A percentile compares a stretch with the other conserved stretches of the same genome.
Evolutionary conservation across 2,113 vertebrate species (phyloP).

Genomic region (Cynocephalus volans): DNA sequence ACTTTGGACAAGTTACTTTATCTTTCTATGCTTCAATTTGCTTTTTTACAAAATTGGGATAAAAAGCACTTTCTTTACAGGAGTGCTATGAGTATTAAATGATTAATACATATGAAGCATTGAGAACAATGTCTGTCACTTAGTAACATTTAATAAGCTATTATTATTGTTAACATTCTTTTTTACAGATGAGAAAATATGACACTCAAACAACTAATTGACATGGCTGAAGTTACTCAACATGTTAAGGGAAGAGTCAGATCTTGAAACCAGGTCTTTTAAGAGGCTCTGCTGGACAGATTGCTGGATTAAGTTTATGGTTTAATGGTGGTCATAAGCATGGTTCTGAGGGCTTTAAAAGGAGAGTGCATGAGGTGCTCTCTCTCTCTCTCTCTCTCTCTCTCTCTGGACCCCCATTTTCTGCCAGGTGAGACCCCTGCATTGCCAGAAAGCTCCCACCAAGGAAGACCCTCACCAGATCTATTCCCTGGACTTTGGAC

Average conservation of each 20-base stretch:
- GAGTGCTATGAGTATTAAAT: neutral
- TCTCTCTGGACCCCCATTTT: too few species aligned
- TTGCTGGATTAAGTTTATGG: too few species aligned
- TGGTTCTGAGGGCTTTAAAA: too few species aligned
- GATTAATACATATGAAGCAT: neutral
- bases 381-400: too few species aligned
- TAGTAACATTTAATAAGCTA: neutral
- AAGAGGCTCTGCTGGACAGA: neutral
- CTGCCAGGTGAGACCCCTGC: too few species aligned
- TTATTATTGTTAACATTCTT: neutral
- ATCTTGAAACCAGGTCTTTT: neutral
- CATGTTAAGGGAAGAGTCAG: neutral
- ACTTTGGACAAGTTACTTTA: neutral
- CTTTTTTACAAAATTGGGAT: constrained; percentile 2
- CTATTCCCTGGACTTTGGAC: too few species aligned
- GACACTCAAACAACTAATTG: neutral
- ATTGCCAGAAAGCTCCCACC: too few species aligned
- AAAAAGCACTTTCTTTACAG: neutral
- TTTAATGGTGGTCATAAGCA: too few species aligned
- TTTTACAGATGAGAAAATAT: neutral
- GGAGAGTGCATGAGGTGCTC: too few species aligned
- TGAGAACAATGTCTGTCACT: neutral
- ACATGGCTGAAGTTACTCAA: constrained; percentile 10
- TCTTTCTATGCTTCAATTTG: constrained; percentile 51
- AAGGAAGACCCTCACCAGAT: too few species aligned